phyloP scores from a whole-genome alignment of 1,140 invertebrate genomes.

The Hypothenemus hampei region DNA sequence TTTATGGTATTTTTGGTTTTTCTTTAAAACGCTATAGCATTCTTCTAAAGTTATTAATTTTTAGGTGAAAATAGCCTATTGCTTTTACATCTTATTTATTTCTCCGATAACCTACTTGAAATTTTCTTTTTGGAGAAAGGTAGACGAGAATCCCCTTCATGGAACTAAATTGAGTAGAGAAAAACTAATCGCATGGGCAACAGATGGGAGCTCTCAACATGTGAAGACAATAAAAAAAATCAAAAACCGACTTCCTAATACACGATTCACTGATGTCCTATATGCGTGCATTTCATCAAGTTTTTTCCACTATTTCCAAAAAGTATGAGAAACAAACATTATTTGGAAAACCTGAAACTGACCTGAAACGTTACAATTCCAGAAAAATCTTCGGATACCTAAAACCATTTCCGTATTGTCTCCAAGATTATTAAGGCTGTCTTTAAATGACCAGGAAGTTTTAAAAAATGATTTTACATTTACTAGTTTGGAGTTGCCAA shows the following conservation, averaged over 20 bases:
- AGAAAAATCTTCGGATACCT: not conserved
- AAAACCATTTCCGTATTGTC: slow-evolving; percentile 1
- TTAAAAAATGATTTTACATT: slow-evolving; percentile 11
- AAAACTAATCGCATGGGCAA: slow-evolving; percentile 5
- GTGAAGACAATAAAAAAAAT: slow-evolving; percentile 2
- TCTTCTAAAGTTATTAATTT: not conserved
- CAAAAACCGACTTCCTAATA: slow-evolving; percentile 6
- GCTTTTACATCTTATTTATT: not conserved
- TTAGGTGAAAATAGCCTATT: not conserved
- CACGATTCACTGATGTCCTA: slow-evolving; percentile 3
- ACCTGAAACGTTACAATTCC: not conserved
- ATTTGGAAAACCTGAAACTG: too few species aligned
- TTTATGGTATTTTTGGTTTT: not conserved
- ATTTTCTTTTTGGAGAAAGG: not conserved
- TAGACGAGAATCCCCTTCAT: not conserved
- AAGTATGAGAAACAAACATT: not conserved
- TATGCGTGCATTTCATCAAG: slow-evolving; percentile 7
- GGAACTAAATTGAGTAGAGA: not conserved
- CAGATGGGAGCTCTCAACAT: not conserved
- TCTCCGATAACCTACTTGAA: not conserved
- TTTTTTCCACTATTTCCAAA: not conserved
- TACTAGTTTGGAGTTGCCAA: not conserved
- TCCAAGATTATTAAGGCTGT: not conserved
- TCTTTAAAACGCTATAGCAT: not conserved
- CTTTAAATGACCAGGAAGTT: not conserved